Evolutionary conservation across 1,140 invertebrate species (phyloP), one percentile per base, ranked within the genome.

Genomic region (Cydia amplana): DNA sequence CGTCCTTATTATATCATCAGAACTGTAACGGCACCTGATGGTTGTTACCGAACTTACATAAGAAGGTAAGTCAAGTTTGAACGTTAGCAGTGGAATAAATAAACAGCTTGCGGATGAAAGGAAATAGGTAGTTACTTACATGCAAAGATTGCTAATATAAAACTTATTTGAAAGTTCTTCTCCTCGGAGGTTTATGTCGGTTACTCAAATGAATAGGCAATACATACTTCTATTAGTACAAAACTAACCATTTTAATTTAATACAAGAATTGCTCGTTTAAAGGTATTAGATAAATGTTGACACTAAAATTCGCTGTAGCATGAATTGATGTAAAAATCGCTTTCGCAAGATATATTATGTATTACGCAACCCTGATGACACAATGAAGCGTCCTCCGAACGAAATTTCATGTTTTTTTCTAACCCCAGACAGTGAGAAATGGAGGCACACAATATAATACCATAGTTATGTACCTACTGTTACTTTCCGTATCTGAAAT

Each of bases 321-420:
- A 23, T 73, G 72, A 49, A 55, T 28, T 4, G n/a, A 73, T 49
- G 18, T n/a, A 65, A 32, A 70, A 70, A 70, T 70, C 65, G 65
- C 65, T 70, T 36, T 43, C 28, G 65, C 65, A 70, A 70, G n/a
- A 70, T 28, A n/a, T 40, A 40, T 40, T 36, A 40, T 10, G 32
- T 67, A 43, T 70, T 70, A 70, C 18, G 65, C 65, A 70, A 70
- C 9, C 18, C 55, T 12, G 9, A 43, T 20, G 18, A 43, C 40
- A 70, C 65, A 67, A 67, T 18, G 20, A 46, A 16, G 55, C 18
- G 55, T 60, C 55, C 20, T 60, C 18, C 1, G 55, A 23, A 4
- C 55, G 9, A 10, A 23, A 60, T 70, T 40, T 40, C 65, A 73
- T 55, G 46, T 51, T 32, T 49, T 73, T 73, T 73, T 73, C 72